Conservation (phyloP, 2,797 vertebrate species). For the Furcifer pardalis region DNA sequence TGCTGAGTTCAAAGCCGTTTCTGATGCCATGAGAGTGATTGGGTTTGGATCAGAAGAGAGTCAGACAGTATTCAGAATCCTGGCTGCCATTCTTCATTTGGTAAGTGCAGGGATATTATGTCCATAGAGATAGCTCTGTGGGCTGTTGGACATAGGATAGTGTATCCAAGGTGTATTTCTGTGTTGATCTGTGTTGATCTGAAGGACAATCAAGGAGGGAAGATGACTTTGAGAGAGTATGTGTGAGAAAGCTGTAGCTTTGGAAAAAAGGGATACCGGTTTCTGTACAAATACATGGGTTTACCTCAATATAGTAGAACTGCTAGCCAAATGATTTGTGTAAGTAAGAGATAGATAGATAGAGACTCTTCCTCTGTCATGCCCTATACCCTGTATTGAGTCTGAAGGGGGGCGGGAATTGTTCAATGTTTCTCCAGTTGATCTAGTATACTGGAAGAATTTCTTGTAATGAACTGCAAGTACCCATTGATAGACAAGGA, state of each 20-base stretch:
- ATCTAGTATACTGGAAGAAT: neutral
- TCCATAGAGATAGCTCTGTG: neutral
- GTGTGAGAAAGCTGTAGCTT: neutral
- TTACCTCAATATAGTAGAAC: too few species aligned
- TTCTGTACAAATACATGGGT: neutral
- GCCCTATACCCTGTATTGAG: neutral
- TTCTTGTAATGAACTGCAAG: neutral
- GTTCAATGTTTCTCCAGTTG: neutral
- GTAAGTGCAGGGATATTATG: slow-evolving; percentile 68
- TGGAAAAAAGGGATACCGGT: neutral
- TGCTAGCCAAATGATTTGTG: neutral
- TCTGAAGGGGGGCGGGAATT: neutral
- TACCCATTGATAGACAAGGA: neutral
- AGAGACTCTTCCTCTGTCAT: neutral
- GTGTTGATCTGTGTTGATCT: slow-evolving; percentile 1
- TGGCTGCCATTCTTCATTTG: slow-evolving; percentile 95
- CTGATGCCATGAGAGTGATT: slow-evolving; percentile 97
- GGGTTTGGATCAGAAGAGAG: slow-evolving; percentile 95
- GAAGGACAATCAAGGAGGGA: neutral
- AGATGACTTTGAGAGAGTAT: neutral
- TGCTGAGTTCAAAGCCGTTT: slow-evolving; percentile 92
- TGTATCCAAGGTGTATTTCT: neutral
- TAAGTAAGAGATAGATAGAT: neutral
- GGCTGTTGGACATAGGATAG: neutral
- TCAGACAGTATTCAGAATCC: slow-evolving; percentile 94